Percentiles rank a stretch among this genome's conserved stretches.
Evolutionary conservation across 2,888 invertebrate genomes (phyloP).

Genomic region (Callyntrura guangdongensis): DNA sequence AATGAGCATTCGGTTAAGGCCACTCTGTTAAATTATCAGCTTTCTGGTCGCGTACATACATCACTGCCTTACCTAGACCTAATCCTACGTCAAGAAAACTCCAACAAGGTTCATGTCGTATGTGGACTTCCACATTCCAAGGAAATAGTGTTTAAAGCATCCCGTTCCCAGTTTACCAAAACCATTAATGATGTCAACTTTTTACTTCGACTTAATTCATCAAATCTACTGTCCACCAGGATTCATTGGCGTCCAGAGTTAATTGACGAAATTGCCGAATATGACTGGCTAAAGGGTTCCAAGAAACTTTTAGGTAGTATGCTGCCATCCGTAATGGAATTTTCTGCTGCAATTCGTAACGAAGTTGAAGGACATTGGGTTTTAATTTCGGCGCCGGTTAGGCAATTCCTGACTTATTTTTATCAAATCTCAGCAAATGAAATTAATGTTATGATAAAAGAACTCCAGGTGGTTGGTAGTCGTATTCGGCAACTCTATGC

Average conservation of each 20-base stretch:
- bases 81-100: conserved; percentile 68
- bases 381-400: conserved; percentile 67
- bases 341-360: conserved; percentile 53
- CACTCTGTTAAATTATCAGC: conserved; percentile 34
- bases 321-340: conserved; percentile 48
- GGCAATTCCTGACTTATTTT: background rate
- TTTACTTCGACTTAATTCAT: conserved; percentile 85
- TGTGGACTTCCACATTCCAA: conserved; percentile 85
- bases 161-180: conserved; percentile 84
- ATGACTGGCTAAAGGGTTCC: conserved; percentile 63
- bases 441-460: conserved; percentile 76
- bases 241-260: conserved; percentile 85
- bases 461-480: conserved; percentile 79
- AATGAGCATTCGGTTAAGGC: conserved; percentile 44
- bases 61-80: conserved; percentile 79
- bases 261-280: conserved; percentile 77
- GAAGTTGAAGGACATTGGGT: conserved; percentile 80
- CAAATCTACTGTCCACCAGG: conserved; percentile 84
- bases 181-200: conserved; percentile 84
- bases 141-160: conserved; percentile 84
- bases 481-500: conserved; percentile 82
- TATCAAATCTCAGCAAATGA: conserved; percentile 65
- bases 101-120: conserved; percentile 78
- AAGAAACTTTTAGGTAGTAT: conserved; percentile 23
- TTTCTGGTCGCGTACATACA: conserved; percentile 41